A percentile compares a stretch with the other conserved stretches of the same genome.
phyloP scores from a whole-genome alignment of 2,888 invertebrate species.

The Galerucella calmariensis region DNA sequence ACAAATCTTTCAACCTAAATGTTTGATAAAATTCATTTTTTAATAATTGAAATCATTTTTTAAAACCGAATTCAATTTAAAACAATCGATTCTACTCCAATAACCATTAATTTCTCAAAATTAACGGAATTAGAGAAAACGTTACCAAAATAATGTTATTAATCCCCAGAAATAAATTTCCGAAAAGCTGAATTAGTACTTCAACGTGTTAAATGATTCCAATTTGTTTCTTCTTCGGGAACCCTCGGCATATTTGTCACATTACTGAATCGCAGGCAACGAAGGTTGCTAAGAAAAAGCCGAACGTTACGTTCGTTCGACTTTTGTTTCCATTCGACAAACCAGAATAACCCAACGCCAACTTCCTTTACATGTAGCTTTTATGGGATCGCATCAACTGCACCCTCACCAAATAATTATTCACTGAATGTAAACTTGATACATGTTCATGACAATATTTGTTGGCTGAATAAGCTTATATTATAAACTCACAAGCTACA shows the following conservation, averaged over 20 bases:
- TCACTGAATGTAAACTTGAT: neutral
- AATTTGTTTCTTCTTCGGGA: conserved; percentile 27
- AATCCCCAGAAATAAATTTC: conserved; percentile 27
- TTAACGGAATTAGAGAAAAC: conserved; percentile 5
- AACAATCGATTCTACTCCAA: neutral
- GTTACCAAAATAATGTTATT: conserved; percentile 24
- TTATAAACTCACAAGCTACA: no score
- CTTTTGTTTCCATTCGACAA: conserved; percentile 29
- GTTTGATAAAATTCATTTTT: no score
- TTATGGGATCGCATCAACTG: conserved; percentile 17
- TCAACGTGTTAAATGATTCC: conserved; percentile 31
- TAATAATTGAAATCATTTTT: no score
- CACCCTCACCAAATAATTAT: neutral
- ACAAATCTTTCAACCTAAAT: no score
- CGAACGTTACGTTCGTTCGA: conserved; percentile 17
- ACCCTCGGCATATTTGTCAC: conserved; percentile 33
- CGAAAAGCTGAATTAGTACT: conserved; percentile 26
- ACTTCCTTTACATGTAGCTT: conserved; percentile 32
- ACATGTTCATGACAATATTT: no score
- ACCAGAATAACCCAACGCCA: conserved; percentile 27
- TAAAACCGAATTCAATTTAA: no score
- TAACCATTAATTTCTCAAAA: conserved; percentile 5
- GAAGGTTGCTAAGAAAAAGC: conserved; percentile 22
- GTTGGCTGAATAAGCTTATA: no score
- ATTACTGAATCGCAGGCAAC: conserved; percentile 23